Evolutionary conservation across 2,113 vertebrate genomes (phyloP).

Genomic region (Sander lucioperca): DNA sequence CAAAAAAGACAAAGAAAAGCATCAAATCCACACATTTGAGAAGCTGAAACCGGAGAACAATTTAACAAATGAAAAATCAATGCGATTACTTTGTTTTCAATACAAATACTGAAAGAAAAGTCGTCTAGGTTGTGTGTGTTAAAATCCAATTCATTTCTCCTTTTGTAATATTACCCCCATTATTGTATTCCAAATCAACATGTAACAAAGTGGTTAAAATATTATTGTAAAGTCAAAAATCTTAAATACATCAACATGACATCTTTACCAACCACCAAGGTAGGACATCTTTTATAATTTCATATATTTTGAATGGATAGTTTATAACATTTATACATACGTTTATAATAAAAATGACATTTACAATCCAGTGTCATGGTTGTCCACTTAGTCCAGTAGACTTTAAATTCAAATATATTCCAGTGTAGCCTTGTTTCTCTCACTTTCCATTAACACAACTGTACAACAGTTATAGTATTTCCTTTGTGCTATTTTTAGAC

Average conservation of each 20-base stretch:
- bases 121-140: not conserved
- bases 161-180: not conserved
- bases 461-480: constrained; percentile 45
- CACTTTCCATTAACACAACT: constrained; percentile 37
- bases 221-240: not conserved
- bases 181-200: constrained; percentile 1
- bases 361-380: constrained; percentile 42
- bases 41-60: not conserved
- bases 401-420: constrained; percentile 50
- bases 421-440: not conserved
- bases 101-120: not conserved
- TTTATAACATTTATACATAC: not conserved
- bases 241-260: constrained; percentile 9
- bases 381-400: constrained; percentile 17
- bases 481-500: constrained; percentile 16
- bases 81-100: not conserved
- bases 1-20: not conserved
- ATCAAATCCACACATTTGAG: not conserved
- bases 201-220: not conserved
- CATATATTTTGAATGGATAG: constrained; percentile 6
- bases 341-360: constrained; percentile 21
- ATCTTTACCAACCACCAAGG: constrained; percentile 2
- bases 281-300: not conserved
- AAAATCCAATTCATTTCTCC: not conserved
- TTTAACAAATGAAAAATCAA: constrained; percentile 2